Evolutionary conservation across 2,888 invertebrate species (phyloP).

Genomic region (Cistogaster globosa): DNA sequence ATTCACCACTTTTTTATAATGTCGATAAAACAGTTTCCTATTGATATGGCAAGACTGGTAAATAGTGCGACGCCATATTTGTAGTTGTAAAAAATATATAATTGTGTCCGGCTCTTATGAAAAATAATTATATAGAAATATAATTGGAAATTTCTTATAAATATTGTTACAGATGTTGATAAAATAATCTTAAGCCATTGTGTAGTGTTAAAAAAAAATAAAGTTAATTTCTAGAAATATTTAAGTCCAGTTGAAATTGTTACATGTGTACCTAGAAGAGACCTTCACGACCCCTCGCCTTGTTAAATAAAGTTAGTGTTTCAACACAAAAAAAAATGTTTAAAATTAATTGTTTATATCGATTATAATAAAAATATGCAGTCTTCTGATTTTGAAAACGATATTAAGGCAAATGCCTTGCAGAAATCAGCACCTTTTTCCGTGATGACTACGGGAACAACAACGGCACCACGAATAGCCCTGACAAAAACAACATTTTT

Average conservation of each 20-base stretch:
- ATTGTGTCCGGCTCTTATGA: conserved; percentile 41
- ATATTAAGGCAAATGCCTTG: conserved; percentile 61
- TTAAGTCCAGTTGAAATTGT: conserved; percentile 22
- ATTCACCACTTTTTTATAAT: neutral
- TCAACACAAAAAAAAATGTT: conserved; percentile 1
- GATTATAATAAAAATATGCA: conserved; percentile 62
- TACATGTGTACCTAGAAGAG: conserved; percentile 35
- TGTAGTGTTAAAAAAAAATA: neutral
- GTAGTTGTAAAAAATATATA: conserved; percentile 65
- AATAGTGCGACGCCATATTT: conserved; percentile 73
- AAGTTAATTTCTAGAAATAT: neutral
- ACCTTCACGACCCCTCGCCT: neutral
- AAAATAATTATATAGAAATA: conserved; percentile 14
- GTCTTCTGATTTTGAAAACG: conserved; percentile 65
- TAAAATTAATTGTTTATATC: conserved; percentile 21
- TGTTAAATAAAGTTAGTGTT: conserved; percentile 46
- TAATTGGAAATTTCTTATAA: neutral
- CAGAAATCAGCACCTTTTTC: conserved; percentile 38
- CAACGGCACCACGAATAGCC: conserved; percentile 49
- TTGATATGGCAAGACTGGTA: conserved; percentile 32
- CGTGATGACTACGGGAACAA: conserved; percentile 22
- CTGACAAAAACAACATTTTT: conserved; percentile 68
- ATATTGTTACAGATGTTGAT: too few relatives aligned
- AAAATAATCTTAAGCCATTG: too few relatives aligned
- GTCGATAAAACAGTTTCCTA: neutral